Base-by-base conservation (phyloP, 2,888 invertebrate genomes). In the Priocnemis perturbator region DNA sequence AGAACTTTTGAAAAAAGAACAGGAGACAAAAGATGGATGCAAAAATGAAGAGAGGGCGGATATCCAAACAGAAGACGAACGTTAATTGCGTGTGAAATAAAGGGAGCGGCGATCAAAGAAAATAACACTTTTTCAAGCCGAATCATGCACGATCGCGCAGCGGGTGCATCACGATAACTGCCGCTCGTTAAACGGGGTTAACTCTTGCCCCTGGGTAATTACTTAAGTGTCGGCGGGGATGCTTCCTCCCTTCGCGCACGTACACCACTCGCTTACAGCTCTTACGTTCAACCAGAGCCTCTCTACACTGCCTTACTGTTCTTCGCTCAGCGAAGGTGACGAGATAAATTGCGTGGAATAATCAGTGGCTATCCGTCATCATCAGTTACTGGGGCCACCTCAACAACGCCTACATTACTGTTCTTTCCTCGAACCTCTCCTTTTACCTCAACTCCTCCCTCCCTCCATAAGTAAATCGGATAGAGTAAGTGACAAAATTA, bases 321-420 rank as follows among this genome's bases (percentile, higher is more conserved):
- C 45, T 17, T 14, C 45, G 19, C 47, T 47, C 3, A 19, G 20
- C 14, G 44, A 50, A 19, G 57, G 57, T 50, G 70, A 72, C 44
- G 69, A 75, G 81, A 78, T 83, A 82, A 81, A 85, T 85, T 74
- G 76, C 73, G 68, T 67, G 75, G 78, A 73, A 79, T 81, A 81
- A 83, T 83, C 81, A 81, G 69, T 71, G 68, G 70, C 80, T 79
- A 84, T 85, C 77, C 83, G 76, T 83, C 84, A 83, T 84, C 81
- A 78, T 85, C 83, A 78, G 71, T 17, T 50, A n/a, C 11, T 50
- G 37, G 37, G 37, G 37, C 7, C 4, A 11, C 37, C 57, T 45
- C 44, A 11, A 37, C 58, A 20, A 37, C 44, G 21, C 7, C 9
- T 0, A 30, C 26, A 30, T 17, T 53, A 17, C 20, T 20, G 15